Percentiles rank a stretch among this genome's conserved stretches.
phyloP scores from a whole-genome alignment of 1,140 invertebrate species.

The Drosophila trapezifrons region DNA sequence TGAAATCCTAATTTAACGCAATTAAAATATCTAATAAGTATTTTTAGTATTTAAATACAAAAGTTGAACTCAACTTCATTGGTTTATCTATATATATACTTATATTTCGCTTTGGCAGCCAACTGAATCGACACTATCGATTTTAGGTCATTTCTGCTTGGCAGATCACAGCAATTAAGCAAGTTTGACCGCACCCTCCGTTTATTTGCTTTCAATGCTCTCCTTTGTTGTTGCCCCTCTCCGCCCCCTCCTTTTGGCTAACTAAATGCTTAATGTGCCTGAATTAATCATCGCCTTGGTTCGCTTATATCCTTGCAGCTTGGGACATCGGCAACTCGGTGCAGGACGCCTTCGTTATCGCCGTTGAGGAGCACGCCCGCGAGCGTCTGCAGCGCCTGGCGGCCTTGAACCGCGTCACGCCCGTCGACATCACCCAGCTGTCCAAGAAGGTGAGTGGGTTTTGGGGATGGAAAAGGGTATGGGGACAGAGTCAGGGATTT shows the following conservation, averaged over 20 bases:
- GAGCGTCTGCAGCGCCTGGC: conserved; percentile 95
- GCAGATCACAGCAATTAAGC: conserved; percentile 35
- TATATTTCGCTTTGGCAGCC: not conserved
- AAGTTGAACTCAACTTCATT: too few relatives aligned
- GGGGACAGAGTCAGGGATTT: too few relatives aligned
- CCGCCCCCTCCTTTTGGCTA: not conserved
- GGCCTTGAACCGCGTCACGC: conserved; percentile 94
- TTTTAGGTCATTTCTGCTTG: conserved; percentile 27
- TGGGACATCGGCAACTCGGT: conserved; percentile 94
- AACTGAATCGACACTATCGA: conserved; percentile 5
- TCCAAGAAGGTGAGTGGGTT: conserved; percentile 89
- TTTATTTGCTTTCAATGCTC: conserved; percentile 10
- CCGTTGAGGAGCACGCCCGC: conserved; percentile 95
- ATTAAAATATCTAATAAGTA: too few relatives aligned
- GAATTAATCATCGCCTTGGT: conserved; percentile 35
- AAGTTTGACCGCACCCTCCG: conserved; percentile 19
- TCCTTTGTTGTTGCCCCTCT: not conserved
- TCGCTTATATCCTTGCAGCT: conserved; percentile 87
- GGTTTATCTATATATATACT: not conserved
- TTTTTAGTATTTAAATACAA: too few relatives aligned
- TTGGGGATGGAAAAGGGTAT: not conserved
- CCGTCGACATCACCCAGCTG: conserved; percentile 97
- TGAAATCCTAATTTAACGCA: too few relatives aligned
- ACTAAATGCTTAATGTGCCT: conserved; percentile 46
- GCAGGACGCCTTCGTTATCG: conserved; percentile 98